Conservation (phyloP, 2,888 invertebrate species). For the Carabus problematicus region DNA sequence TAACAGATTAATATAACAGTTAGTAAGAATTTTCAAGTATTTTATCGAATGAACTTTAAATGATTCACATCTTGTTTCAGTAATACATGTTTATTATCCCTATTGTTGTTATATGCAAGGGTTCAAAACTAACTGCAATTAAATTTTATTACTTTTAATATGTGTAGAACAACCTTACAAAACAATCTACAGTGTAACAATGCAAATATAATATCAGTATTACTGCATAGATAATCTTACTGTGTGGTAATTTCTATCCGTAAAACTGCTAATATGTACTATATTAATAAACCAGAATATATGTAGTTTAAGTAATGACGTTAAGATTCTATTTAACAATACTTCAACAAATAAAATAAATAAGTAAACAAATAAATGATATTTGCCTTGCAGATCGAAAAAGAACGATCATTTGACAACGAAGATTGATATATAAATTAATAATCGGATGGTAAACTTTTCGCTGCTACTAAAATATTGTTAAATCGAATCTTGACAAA, state of each 20-base stretch:
- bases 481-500: no score
- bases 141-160: no score
- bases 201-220: not conserved
- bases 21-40: slow-evolving; percentile 30
- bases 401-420: no score
- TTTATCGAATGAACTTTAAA: slow-evolving; percentile 29
- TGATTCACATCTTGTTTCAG: slow-evolving; percentile 2
- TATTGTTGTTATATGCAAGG: not conserved
- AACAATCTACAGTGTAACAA: slow-evolving; percentile 4
- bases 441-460: no score
- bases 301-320: no score
- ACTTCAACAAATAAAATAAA: no score
- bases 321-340: no score
- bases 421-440: no score
- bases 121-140: not conserved
- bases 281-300: not conserved
- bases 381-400: no score
- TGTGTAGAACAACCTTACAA: not conserved
- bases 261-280: not conserved
- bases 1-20: slow-evolving; percentile 32
- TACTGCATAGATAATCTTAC: not conserved
- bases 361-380: no score
- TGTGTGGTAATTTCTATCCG: not conserved
- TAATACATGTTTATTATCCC: slow-evolving; percentile 15
- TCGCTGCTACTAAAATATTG: no score